Evolutionary conservation across 2,797 vertebrate species (phyloP).

Genomic region (Vultur gryphus): DNA sequence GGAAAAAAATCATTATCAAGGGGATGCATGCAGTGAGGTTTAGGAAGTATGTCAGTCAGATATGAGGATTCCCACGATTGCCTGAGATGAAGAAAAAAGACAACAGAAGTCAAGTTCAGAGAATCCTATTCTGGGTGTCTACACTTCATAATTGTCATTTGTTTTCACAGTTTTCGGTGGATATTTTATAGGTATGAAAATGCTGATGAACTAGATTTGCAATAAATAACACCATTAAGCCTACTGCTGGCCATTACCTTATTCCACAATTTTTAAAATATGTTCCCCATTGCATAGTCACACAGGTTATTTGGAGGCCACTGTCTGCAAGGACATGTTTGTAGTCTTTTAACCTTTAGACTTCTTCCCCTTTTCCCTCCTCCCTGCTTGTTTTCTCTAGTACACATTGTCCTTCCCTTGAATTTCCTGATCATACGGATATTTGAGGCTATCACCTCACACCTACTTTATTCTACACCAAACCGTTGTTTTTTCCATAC

Average conservation of each 20-base stretch:
- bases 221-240: not conserved
- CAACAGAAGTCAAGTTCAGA: not conserved
- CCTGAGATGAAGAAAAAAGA: not conserved
- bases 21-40: not conserved
- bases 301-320: not conserved
- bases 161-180: not conserved
- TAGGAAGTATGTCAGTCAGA: not conserved
- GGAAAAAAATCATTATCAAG: not conserved
- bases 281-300: not conserved
- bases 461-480: not conserved
- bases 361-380: not conserved
- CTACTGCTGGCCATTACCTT: not conserved
- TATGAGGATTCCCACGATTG: not conserved
- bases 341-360: not conserved
- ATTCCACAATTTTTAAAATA: not conserved
- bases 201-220: not conserved
- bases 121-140: not conserved
- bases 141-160: not conserved
- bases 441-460: not conserved
- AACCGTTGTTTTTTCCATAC: not conserved
- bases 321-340: not conserved
- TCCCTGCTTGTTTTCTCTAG: not conserved
- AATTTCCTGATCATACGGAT: not conserved
- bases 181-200: not conserved
- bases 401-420: not conserved